phyloP scores from a whole-genome alignment of 2,888 invertebrate genomes.

The Galeruca laticollis region DNA sequence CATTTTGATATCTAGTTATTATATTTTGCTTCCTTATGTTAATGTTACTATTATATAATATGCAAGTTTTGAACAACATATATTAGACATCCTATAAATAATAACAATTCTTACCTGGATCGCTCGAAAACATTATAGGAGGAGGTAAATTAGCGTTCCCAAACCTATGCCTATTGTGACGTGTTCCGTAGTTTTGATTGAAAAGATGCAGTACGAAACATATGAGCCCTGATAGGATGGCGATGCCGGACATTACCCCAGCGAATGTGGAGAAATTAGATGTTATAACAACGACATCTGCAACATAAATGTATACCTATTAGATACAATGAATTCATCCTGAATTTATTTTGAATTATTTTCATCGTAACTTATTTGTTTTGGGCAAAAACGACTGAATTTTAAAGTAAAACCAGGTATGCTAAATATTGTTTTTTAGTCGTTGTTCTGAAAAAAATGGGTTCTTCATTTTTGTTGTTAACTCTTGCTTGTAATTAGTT shows the following conservation, averaged over 20 bases:
- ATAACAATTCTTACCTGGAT: constrained; percentile 75
- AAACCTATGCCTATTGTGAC: constrained; percentile 75
- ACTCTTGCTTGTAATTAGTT: too few species aligned
- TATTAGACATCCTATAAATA: neutral
- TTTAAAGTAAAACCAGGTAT: too few species aligned
- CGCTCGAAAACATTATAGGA: constrained; percentile 87
- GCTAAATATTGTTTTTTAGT: too few species aligned
- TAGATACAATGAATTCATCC: too few species aligned
- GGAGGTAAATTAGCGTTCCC: constrained; percentile 88
- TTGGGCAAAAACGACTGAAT: too few species aligned
- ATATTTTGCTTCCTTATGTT: neutral
- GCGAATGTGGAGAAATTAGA: constrained; percentile 89
- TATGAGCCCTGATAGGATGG: constrained; percentile 86
- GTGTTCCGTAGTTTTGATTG: constrained; percentile 72
- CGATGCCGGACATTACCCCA: constrained; percentile 87
- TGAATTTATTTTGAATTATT: too few species aligned
- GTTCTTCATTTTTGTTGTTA: too few species aligned
- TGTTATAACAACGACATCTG: constrained; percentile 82
- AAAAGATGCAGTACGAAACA: constrained; percentile 91
- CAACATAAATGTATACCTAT: constrained; percentile 47
- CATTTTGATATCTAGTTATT: neutral
- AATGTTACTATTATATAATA: constrained; percentile 9
- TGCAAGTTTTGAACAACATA: constrained; percentile 9
- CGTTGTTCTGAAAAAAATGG: too few species aligned
- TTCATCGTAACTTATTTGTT: too few species aligned